Conservation (phyloP, 1,140 invertebrate species). For the Zophobas atratus region DNA sequence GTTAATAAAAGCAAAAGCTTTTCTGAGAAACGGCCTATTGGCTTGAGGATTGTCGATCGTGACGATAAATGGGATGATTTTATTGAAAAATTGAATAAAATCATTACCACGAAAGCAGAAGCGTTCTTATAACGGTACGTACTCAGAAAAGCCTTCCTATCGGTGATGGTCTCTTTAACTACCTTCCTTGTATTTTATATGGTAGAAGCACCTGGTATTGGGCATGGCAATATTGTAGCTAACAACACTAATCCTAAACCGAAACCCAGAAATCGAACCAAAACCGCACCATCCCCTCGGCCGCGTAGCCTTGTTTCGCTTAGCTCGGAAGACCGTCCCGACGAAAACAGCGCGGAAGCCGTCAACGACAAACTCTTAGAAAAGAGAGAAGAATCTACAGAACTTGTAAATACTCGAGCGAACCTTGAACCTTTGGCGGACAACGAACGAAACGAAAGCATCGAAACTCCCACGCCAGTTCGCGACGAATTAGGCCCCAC, state of each 20-base stretch:
- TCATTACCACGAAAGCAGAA: conserved; percentile 54
- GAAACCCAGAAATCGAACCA: conserved; percentile 56
- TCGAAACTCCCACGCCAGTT: too few species aligned
- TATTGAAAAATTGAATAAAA: conserved; percentile 58
- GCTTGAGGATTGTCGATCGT: background rate
- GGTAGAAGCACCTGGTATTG: conserved; percentile 57
- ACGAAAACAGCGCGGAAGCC: conserved; percentile 50
- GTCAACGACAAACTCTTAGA: conserved; percentile 16
- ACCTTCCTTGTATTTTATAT: conserved; percentile 64
- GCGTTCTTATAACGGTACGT: conserved; percentile 48
- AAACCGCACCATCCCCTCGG: conserved; percentile 54
- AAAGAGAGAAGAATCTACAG: background rate
- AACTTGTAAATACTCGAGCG: too few species aligned
- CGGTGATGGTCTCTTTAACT: conserved; percentile 27
- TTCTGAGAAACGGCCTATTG: conserved; percentile 30
- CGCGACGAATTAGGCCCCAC: too few species aligned
- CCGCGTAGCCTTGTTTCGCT: conserved; percentile 41
- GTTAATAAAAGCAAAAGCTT: conserved; percentile 17
- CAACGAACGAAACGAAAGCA: too few species aligned
- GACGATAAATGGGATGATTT: conserved; percentile 60
- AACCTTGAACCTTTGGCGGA: too few species aligned
- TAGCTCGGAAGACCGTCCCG: conserved; percentile 17
- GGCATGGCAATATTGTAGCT: conserved; percentile 47
- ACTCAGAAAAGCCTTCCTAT: conserved; percentile 4
- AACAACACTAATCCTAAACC: conserved; percentile 55